A percentile compares a stretch with the other conserved stretches of the same genome.
These are phyloP conservation scores for Gastrophysa polygoni DNA, from an alignment of 2,888 invertebrate species.

Conservation along the genomic window DNA sequence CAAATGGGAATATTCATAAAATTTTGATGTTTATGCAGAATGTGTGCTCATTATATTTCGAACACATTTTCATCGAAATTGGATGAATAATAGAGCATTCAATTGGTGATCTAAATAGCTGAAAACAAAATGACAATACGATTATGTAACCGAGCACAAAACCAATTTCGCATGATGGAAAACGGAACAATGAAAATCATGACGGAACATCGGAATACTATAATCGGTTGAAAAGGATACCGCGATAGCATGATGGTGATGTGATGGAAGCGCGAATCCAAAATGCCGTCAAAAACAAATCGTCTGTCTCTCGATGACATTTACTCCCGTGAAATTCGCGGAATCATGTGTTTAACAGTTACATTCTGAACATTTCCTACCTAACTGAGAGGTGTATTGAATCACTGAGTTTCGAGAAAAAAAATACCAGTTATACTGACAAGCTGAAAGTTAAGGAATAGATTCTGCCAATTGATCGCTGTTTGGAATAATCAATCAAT, in stretches of 20 bases:
- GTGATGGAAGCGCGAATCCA: slow-evolving; percentile 49
- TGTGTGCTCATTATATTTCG: neutral
- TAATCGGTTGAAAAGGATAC: slow-evolving; percentile 44
- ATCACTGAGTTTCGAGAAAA: no score
- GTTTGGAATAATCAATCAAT: no score
- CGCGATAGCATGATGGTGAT: slow-evolving; percentile 42
- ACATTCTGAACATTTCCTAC: no score
- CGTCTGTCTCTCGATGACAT: slow-evolving; percentile 28
- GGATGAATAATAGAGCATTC: neutral
- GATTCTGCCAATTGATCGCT: no score
- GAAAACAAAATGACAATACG: neutral
- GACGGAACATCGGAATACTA: slow-evolving; percentile 49
- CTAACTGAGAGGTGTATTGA: no score
- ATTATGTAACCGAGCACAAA: slow-evolving; percentile 15
- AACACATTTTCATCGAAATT: neutral
- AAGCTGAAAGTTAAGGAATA: no score
- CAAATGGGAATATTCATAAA: neutral
- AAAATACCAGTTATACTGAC: no score
- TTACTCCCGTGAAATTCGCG: no score
- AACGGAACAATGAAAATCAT: slow-evolving; percentile 46
- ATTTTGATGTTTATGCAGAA: neutral
- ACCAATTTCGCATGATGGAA: slow-evolving; percentile 36
- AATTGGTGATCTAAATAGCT: neutral
- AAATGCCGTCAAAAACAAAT: slow-evolving; percentile 43
- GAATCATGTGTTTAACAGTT: no score